Conservation (phyloP, 2,888 invertebrate genomes). For the Lepidochitona cinerea region DNA sequence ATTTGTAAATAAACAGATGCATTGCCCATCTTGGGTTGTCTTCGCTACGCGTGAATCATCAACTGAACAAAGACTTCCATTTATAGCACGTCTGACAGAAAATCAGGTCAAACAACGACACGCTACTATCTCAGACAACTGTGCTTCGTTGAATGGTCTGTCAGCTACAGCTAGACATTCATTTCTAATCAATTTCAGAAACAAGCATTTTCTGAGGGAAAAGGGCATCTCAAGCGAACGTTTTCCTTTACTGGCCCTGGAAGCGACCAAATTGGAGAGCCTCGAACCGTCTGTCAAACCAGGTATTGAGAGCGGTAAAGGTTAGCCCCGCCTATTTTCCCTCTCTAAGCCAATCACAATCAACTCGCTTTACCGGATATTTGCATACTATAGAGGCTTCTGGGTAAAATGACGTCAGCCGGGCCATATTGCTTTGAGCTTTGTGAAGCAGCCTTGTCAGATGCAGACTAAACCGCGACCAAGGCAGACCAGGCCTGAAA, state of each 20-base stretch:
- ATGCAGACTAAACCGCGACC: slow-evolving; percentile 25
- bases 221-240: neutral
- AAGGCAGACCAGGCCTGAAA: slow-evolving; percentile 13
- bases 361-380: neutral
- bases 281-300: neutral
- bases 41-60: slow-evolving; percentile 5
- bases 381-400: neutral
- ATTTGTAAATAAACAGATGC: too few species aligned
- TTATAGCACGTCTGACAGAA: slow-evolving; percentile 1
- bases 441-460: slow-evolving; percentile 15
- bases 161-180: neutral
- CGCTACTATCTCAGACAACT: slow-evolving; percentile 6
- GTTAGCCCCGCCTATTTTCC: slow-evolving; percentile 42
- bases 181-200: neutral
- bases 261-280: neutral
- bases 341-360: neutral
- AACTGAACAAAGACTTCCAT: slow-evolving; percentile 2
- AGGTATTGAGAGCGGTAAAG: slow-evolving; percentile 20
- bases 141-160: neutral
- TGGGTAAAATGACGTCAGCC: slow-evolving; percentile 59
- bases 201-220: neutral
- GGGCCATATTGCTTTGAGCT: slow-evolving; percentile 48
- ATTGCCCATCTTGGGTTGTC: too few species aligned
- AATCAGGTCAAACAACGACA: slow-evolving; percentile 6
- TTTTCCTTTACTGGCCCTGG: neutral